Conservation (phyloP, 2,888 invertebrate species). For the Caradrina kadenii region DNA sequence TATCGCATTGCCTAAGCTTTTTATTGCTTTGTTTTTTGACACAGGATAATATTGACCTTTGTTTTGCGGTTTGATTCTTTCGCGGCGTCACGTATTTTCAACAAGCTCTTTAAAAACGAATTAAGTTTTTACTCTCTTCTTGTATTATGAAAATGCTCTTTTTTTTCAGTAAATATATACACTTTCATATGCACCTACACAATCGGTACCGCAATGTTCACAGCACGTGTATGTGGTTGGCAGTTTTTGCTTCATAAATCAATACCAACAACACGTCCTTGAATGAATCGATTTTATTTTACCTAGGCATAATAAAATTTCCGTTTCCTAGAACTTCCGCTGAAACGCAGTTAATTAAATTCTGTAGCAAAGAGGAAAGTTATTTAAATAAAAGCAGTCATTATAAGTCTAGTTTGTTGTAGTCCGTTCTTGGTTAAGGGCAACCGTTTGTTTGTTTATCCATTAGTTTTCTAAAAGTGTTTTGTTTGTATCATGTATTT, state of each 20-base stretch:
- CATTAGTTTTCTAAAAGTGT: constrained; percentile 10
- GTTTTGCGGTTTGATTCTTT: constrained; percentile 17
- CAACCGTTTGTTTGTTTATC: neutral
- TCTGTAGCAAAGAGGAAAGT: neutral
- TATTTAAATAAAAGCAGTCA: neutral
- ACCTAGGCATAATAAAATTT: constrained; percentile 30
- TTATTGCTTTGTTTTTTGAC: constrained; percentile 53
- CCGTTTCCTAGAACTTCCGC: neutral
- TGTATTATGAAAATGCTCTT: neutral
- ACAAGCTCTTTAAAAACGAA: neutral
- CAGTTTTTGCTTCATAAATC: constrained; percentile 52
- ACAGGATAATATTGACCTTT: constrained; percentile 35
- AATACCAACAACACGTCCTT: constrained; percentile 58
- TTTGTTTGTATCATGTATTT: constrained; percentile 9
- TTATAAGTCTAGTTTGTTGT: too few relatives aligned
- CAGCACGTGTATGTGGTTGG: constrained; percentile 33
- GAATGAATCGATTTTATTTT: constrained; percentile 66
- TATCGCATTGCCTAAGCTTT: constrained; percentile 40
- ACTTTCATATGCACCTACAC: neutral
- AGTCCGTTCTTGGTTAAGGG: neutral
- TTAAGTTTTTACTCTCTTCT: neutral
- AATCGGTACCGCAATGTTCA: constrained; percentile 9
- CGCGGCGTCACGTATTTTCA: neutral
- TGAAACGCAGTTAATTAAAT: constrained; percentile 10
- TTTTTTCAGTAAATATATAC: constrained; percentile 5